These are phyloP conservation scores for Coptotermes formosanus DNA, from an alignment of 1,140 invertebrate genomes.

Conservation along the genomic window DNA sequence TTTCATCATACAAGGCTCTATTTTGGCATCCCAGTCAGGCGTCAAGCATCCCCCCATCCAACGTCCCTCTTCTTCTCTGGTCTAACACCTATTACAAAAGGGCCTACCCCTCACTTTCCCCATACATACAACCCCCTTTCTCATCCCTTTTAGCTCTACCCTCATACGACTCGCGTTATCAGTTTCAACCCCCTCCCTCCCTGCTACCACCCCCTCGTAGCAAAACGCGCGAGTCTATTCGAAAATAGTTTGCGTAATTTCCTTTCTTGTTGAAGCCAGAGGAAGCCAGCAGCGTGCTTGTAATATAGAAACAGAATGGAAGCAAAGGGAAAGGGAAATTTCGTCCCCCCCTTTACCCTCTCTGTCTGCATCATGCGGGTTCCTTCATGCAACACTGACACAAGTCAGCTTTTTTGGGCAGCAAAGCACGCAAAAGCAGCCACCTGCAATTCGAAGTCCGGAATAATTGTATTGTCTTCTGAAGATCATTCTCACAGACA, in stretches of 20 bases:
- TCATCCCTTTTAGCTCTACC: slow-evolving; percentile 22
- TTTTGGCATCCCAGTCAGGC: slow-evolving; percentile 17
- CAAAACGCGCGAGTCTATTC: slow-evolving; percentile 32
- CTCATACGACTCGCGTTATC: slow-evolving; percentile 23
- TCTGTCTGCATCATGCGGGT: background rate
- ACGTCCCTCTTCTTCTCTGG: background rate
- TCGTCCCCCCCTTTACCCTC: background rate
- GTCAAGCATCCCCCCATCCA: background rate
- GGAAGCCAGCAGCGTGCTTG: slow-evolving; percentile 29
- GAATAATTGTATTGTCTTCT: no score
- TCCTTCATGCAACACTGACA: background rate
- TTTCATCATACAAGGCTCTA: slow-evolving; percentile 5
- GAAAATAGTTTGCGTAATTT: slow-evolving; percentile 36
- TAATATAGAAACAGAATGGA: slow-evolving; percentile 23
- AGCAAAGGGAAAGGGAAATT: slow-evolving; percentile 25
- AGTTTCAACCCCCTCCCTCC: slow-evolving; percentile 3
- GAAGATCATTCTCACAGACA: no score
- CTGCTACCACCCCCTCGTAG: slow-evolving; percentile 15
- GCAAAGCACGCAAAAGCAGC: no score
- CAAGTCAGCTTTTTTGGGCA: background rate
- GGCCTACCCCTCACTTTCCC: background rate
- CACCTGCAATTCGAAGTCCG: no score
- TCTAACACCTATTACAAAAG: slow-evolving; percentile 18
- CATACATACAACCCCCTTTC: background rate
- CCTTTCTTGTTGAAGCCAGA: slow-evolving; percentile 34